These are phyloP conservation scores for Xanthia icteritia DNA, from an alignment of 2,888 invertebrate genomes.

Conservation along the genomic window DNA sequence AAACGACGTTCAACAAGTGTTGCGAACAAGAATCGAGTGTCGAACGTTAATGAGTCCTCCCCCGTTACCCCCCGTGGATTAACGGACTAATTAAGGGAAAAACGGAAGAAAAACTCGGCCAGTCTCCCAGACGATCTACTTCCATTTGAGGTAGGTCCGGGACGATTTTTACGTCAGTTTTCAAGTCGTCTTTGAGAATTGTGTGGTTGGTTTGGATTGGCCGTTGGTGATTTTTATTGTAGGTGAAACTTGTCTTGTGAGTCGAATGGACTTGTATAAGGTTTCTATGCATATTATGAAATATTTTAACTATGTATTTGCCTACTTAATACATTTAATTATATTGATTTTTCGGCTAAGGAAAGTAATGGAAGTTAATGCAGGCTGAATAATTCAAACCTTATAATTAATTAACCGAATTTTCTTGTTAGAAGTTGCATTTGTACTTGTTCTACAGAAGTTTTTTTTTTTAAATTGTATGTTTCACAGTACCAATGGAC, in stretches of 20 bases:
- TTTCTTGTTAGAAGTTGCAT: neutral
- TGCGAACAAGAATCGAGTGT: slow-evolving; percentile 65
- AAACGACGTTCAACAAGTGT: slow-evolving; percentile 67
- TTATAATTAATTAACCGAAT: neutral
- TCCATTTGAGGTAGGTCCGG: slow-evolving; percentile 87
- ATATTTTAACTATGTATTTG: neutral
- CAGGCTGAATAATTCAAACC: neutral
- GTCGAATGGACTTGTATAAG: neutral
- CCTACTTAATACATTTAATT: too few relatives aligned
- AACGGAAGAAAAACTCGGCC: slow-evolving; percentile 78
- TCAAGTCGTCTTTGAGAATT: slow-evolving; percentile 80
- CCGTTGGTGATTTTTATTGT: slow-evolving; percentile 11
- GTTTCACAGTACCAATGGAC: neutral
- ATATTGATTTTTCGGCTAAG: too few relatives aligned
- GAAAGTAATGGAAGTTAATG: neutral
- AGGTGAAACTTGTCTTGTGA: neutral
- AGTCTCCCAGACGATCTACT: slow-evolving; percentile 77
- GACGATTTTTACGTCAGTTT: slow-evolving; percentile 89
- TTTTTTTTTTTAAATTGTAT: too few relatives aligned
- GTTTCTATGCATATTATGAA: neutral
- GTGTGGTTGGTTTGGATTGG: slow-evolving; percentile 72
- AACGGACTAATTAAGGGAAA: slow-evolving; percentile 87
- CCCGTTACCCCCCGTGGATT: slow-evolving; percentile 72
- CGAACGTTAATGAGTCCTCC: slow-evolving; percentile 68
- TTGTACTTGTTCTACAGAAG: neutral